phyloP scores from a whole-genome alignment of 92 coral and sea anemone species.

The Bergia puertoricense region DNA sequence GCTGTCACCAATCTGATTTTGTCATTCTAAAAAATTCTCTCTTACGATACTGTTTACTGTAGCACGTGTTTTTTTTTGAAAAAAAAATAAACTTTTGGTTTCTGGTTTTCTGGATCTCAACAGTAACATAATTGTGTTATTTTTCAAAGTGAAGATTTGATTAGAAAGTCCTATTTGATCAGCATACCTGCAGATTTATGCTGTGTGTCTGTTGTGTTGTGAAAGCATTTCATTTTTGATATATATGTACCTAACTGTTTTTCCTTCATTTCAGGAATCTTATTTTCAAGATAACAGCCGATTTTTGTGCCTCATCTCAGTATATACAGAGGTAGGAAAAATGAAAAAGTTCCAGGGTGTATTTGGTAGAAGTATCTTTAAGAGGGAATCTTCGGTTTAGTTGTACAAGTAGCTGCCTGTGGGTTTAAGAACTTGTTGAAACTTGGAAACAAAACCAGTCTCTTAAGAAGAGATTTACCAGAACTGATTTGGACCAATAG shows the following conservation, averaged over 20 bases:
- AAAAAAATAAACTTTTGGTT: neutral
- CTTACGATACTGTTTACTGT: neutral
- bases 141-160: neutral
- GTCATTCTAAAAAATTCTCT: neutral
- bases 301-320: neutral
- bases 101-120: neutral
- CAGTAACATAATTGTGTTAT: neutral
- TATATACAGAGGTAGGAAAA: slow-evolving; percentile 29
- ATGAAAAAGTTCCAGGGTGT: neutral
- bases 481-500: neutral
- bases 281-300: slow-evolving; percentile 18
- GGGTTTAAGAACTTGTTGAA: neutral
- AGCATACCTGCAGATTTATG: neutral
- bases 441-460: neutral
- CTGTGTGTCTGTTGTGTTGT: neutral
- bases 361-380: neutral
- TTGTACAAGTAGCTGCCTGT: neutral
- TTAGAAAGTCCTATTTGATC: neutral
- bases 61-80: neutral
- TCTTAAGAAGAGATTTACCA: too few relatives aligned
- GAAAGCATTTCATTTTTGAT: neutral
- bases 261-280: neutral
- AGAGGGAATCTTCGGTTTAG: neutral
- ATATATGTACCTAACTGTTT: neutral
- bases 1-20: neutral